These are phyloP conservation scores for Macrosteles quadrilineatus DNA, from an alignment of 1,140 invertebrate genomes.

Conservation along the genomic window DNA sequence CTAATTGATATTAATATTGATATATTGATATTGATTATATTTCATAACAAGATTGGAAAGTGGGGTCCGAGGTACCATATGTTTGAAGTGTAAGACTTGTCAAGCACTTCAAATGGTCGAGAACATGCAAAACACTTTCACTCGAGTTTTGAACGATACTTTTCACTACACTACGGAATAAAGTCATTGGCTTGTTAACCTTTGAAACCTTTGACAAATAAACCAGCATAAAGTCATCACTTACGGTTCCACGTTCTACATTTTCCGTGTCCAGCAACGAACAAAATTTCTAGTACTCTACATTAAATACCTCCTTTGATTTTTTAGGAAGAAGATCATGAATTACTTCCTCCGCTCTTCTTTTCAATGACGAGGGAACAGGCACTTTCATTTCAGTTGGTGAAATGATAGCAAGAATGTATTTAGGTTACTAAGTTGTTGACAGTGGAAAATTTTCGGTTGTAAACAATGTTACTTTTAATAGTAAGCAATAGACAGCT, in stretches of 20 bases:
- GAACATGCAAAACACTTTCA: too few species aligned
- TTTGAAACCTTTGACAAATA: not conserved
- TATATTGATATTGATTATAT: too few species aligned
- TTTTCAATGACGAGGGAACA: not conserved
- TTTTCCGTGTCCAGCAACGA: not conserved
- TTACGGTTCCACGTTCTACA: not conserved
- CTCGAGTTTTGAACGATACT: too few species aligned
- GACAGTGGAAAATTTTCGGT: too few species aligned
- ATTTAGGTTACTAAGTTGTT: not conserved
- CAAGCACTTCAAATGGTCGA: too few species aligned
- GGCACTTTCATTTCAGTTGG: too few species aligned
- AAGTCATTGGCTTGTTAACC: too few species aligned
- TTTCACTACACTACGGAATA: too few species aligned
- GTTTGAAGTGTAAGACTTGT: too few species aligned
- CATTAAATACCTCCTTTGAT: not conserved
- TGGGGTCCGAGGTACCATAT: not conserved
- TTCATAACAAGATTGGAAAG: not conserved
- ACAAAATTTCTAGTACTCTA: not conserved
- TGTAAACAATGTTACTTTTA: not conserved
- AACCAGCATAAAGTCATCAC: not conserved
- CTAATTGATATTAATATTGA: too few species aligned
- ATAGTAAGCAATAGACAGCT: not conserved
- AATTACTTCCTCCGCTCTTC: not conserved
- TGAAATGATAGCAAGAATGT: not conserved
- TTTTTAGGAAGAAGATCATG: constrained; percentile 1